Evolutionary conservation across 2,888 invertebrate genomes (phyloP).

Genomic region (Eupithecia vulgata): DNA sequence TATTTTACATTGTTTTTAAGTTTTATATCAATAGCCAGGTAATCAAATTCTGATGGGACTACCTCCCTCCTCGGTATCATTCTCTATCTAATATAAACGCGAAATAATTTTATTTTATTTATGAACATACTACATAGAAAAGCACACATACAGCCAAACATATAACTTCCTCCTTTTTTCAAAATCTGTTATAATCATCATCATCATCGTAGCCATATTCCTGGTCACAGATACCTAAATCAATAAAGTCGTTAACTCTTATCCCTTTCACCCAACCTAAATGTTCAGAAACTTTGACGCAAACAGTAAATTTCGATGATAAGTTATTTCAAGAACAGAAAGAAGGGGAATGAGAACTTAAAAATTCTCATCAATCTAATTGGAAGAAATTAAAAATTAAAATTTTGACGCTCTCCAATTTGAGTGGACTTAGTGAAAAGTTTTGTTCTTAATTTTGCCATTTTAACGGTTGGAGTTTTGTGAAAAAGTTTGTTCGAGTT

Average conservation of each 20-base stretch:
- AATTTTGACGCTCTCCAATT: constrained; percentile 41
- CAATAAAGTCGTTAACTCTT: constrained; percentile 16
- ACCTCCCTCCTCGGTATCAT: no score
- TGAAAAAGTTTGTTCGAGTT: constrained; percentile 18
- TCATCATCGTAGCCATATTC: not conserved
- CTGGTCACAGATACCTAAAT: not conserved
- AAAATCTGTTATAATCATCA: no score
- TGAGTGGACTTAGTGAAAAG: constrained; percentile 24
- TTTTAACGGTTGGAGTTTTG: constrained; percentile 31
- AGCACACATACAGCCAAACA: no score
- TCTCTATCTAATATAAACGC: no score
- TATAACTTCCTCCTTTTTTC: no score
- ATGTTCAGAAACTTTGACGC: constrained; percentile 59
- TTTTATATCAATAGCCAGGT: no score
- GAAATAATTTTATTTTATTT: no score
- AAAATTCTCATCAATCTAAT: constrained; percentile 44
- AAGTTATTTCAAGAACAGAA: constrained; percentile 71
- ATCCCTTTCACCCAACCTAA: constrained; percentile 41
- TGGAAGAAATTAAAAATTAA: constrained; percentile 42
- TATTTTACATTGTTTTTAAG: no score
- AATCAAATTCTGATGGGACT: no score
- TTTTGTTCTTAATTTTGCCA: constrained; percentile 29
- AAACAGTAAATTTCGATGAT: constrained; percentile 75
- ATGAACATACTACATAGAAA: no score
- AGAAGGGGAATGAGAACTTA: constrained; percentile 45